Conservation (phyloP, 2,797 vertebrate genomes). For the Centropyge bicolor region DNA sequence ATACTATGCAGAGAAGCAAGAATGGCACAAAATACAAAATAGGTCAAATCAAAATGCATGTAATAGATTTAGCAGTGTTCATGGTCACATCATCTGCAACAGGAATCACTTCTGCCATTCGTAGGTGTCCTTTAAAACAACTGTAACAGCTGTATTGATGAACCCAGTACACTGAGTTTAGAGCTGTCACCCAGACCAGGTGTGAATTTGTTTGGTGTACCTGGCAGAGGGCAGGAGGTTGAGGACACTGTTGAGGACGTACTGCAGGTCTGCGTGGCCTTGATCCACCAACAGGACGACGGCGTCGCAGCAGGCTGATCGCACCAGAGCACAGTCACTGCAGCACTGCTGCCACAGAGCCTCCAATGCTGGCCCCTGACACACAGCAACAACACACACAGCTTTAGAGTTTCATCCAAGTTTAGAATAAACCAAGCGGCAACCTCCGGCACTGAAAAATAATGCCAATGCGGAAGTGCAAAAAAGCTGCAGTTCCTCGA, state of each 20-base stretch:
- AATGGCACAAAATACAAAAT: too few relatives aligned
- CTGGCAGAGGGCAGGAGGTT: constrained; percentile 94
- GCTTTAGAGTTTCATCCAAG: background rate
- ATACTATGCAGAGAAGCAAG: too few relatives aligned
- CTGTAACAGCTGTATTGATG: background rate
- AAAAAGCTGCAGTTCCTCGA: too few relatives aligned
- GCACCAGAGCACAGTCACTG: constrained; percentile 86
- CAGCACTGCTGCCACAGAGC: constrained; percentile 95
- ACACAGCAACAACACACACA: constrained; percentile 17
- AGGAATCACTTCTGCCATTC: background rate
- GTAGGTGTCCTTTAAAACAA: background rate
- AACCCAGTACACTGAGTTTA: background rate
- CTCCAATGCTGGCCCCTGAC: constrained; percentile 90
- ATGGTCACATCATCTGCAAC: too few relatives aligned
- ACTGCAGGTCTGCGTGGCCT: constrained; percentile 89
- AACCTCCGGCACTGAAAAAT: too few relatives aligned
- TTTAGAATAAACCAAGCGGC: too few relatives aligned
- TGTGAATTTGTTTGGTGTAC: constrained; percentile 73
- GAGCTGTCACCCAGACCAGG: background rate
- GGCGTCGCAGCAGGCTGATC: constrained; percentile 91
- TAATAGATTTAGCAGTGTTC: too few relatives aligned
- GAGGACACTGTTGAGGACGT: constrained; percentile 90
- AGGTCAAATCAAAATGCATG: too few relatives aligned
- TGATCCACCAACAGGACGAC: constrained; percentile 92
- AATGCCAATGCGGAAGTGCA: too few relatives aligned